Percentiles rank a stretch among this genome's conserved stretches.
Evolutionary conservation across 2,888 invertebrate genomes (phyloP).

Genomic region (Heliconius erato): DNA sequence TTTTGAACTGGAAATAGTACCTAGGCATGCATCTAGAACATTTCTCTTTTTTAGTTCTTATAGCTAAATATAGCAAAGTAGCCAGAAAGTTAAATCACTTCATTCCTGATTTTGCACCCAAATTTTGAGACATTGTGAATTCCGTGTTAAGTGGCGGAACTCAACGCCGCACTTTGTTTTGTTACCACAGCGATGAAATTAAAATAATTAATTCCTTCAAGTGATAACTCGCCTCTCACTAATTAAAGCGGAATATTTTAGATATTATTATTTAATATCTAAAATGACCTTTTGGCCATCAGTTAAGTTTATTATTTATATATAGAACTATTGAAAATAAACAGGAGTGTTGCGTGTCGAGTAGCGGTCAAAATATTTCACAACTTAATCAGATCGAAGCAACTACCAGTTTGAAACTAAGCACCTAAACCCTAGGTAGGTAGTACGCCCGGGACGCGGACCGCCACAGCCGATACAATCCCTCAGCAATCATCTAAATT

Average conservation of each 20-base stretch:
- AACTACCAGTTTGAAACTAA: not conserved
- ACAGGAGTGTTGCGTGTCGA: not conserved
- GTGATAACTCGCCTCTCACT: no score
- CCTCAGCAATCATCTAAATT: not conserved
- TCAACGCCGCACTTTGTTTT: no score
- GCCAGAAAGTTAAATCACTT: no score
- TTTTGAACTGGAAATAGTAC: not conserved
- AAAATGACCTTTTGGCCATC: not conserved
- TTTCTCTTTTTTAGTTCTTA: not conserved
- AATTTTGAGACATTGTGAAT: no score
- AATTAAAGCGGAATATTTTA: no score
- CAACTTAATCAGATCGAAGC: not conserved
- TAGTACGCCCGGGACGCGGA: not conserved
- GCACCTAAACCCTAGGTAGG: not conserved
- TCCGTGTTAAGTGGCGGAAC: no score
- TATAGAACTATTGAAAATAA: not conserved
- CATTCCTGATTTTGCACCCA: no score
- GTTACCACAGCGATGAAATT: no score
- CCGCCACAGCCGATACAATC: not conserved
- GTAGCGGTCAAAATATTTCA: constrained; percentile 19
- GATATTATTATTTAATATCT: no score
- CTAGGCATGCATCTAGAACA: not conserved
- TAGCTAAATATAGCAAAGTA: not conserved
- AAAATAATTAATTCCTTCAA: no score
- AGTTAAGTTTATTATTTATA: not conserved